Base-by-base conservation (phyloP, 2,888 invertebrate genomes). In the Siphlonurus alternatus region DNA sequence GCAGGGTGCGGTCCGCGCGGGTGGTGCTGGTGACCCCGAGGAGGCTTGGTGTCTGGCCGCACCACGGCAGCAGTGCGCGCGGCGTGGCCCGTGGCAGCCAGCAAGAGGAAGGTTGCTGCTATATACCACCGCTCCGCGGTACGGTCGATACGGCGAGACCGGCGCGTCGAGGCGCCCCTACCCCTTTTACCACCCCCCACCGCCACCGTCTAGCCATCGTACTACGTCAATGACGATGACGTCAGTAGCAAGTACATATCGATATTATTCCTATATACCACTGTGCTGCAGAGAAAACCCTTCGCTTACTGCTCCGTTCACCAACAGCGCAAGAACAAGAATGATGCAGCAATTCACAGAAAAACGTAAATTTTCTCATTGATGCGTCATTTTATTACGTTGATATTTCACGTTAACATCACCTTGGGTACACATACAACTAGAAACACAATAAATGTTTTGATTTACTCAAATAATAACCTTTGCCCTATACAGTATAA, bases 111-210 rank as follows among this genome's bases (percentile, higher is more conserved):
- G 7, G 38, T 38, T 10, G 38, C 15, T 10, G 7, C 5, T 38
- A 38, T 38, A 38, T 38, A 38, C 38, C 15, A 15, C 38, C 38
- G 38, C 38, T 5, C 5, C 38, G 38, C 38, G 38, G 38, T 38
- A 38, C 38, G 61, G 61, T 61, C 61, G 61, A 61, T 61, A 61
- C 61, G 61, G 61, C 61, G 61, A 61, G 61, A 61, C 61, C 61
- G 61, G 38, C 61, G 61, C 61, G n/a, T 23, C 60, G 60, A 18
- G 60, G 60, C 24, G 60, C 60, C 23, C 22, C 18, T 22, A 18
- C 60, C 18, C 18, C 60, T n/a, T n/a, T 23, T n/a, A 18, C 24
- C 23, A 18, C 60, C 19, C 60, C 23, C 24, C 60, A 60, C 38
- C 38, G 15, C 38, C 38, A 38, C 15, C 38, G 38, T 38, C 38